A percentile compares a stretch with the other conserved stretches of the same genome.
phyloP scores from a whole-genome alignment of 2,113 vertebrate species.

The Argyrosomus japonicus region DNA sequence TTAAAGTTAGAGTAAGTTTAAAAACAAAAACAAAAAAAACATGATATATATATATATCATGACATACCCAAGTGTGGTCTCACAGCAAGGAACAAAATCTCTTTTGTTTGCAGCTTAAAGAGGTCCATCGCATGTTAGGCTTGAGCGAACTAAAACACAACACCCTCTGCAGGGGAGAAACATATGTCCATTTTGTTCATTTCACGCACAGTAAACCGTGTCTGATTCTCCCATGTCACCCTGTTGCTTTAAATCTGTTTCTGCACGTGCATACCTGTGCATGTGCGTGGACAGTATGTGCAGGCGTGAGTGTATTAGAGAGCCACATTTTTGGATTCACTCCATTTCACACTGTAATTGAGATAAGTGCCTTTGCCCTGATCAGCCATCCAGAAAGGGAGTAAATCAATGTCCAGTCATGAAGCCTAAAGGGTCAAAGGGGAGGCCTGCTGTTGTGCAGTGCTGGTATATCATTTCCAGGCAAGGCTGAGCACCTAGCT shows the following conservation, averaged over 20 bases:
- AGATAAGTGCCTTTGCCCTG: conserved; percentile 62
- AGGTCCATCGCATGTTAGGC: conserved; percentile 27
- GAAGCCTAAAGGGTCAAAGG: conserved; percentile 39
- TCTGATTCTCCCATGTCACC: conserved; percentile 53
- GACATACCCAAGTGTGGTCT: not conserved
- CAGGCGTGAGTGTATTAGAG: conserved; percentile 21
- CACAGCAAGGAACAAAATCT: not conserved
- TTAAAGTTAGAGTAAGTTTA: not conserved
- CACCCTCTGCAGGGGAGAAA: conserved; percentile 44
- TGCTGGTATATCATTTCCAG: conserved; percentile 15
- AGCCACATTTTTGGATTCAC: conserved; percentile 59
- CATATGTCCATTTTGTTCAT: conserved; percentile 56
- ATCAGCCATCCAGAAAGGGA: conserved; percentile 59
- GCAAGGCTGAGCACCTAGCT: not conserved
- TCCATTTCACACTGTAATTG: conserved; percentile 74
- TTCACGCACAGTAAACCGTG: conserved; percentile 64
- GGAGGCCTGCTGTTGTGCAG: conserved; percentile 9
- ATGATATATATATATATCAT: not conserved
- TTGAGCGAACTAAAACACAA: conserved; percentile 18
- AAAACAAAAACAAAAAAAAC: not conserved
- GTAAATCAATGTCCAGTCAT: conserved; percentile 63
- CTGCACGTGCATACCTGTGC: conserved; percentile 30
- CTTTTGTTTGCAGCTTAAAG: not conserved
- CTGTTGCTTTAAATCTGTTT: conserved; percentile 56
- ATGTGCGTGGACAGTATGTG: conserved; percentile 4